These are phyloP conservation scores for Odontocerum albicorne DNA, from an alignment of 2,888 invertebrate genomes.

Conservation along the genomic window DNA sequence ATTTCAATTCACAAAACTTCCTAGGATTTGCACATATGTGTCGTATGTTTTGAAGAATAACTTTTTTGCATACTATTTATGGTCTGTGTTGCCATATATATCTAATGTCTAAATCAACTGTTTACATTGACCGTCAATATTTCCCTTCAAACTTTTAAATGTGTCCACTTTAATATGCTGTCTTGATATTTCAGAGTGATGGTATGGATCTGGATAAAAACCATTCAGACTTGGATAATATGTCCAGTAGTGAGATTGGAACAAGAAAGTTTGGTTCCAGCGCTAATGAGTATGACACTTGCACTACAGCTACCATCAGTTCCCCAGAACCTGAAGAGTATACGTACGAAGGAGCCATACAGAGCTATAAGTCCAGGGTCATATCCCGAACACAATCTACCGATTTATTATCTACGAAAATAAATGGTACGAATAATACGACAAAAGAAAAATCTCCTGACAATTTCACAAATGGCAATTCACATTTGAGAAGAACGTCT, in stretches of 20 bases:
- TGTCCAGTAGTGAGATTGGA: constrained; percentile 49
- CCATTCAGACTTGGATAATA: constrained; percentile 56
- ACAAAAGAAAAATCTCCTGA: constrained; percentile 53
- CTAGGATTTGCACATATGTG: no score
- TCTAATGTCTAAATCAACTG: no score
- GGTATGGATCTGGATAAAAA: constrained; percentile 60
- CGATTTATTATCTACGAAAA: constrained; percentile 42
- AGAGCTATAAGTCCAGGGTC: constrained; percentile 80
- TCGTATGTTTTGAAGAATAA: no score
- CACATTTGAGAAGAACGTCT: constrained; percentile 54
- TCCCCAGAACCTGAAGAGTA: constrained; percentile 77
- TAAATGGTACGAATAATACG: constrained; percentile 50
- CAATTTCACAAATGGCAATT: constrained; percentile 46
- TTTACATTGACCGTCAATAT: no score
- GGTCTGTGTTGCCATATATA: no score
- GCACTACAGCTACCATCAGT: constrained; percentile 67
- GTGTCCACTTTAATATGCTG: no score
- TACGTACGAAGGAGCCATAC: constrained; percentile 85
- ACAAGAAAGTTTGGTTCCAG: constrained; percentile 54
- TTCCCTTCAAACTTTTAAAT: no score
- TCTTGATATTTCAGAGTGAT: constrained; percentile 62
- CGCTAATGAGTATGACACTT: constrained; percentile 66
- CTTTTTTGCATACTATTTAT: no score
- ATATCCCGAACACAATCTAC: constrained; percentile 61
- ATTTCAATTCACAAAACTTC: no score